Evolutionary conservation across 23 tunicate species (phyloP).

Genomic region (Halocynthia aurantium): DNA sequence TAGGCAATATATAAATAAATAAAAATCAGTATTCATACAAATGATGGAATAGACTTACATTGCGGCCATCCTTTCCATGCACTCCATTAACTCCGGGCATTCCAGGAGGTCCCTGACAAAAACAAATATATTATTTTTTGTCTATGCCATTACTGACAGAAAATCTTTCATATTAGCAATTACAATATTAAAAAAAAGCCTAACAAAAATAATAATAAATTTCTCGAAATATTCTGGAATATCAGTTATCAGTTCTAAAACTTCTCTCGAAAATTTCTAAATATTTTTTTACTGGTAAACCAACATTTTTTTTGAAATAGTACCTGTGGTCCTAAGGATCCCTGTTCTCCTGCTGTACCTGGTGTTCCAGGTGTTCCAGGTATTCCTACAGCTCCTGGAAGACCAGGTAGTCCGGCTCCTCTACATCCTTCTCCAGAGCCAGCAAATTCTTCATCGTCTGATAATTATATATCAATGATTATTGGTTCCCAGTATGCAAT

Average conservation of each 20-base stretch:
- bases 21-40: not conserved
- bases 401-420: constrained; percentile 1
- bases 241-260: too few species aligned
- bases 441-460: constrained; percentile 4
- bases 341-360: not conserved
- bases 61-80: not conserved
- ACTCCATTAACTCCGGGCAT: not conserved
- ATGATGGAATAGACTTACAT: not conserved
- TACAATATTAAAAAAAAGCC: too few species aligned
- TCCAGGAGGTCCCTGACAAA: constrained; percentile 5
- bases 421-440: constrained; percentile 2
- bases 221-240: too few species aligned
- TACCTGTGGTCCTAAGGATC: not conserved
- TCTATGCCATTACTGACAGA: too few species aligned
- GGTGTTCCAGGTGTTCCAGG: constrained; percentile 1
- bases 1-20: not conserved
- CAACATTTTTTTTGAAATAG: not conserved
- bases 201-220: too few species aligned
- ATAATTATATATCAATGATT: not conserved
- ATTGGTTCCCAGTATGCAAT: too few species aligned
- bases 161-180: too few species aligned
- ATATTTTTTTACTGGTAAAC: not conserved
- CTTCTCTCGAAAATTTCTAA: too few species aligned
- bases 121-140: not conserved
- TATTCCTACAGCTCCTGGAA: not conserved